Base-by-base conservation (phyloP, 2,797 vertebrate species). In the Labroides dimidiatus region DNA sequence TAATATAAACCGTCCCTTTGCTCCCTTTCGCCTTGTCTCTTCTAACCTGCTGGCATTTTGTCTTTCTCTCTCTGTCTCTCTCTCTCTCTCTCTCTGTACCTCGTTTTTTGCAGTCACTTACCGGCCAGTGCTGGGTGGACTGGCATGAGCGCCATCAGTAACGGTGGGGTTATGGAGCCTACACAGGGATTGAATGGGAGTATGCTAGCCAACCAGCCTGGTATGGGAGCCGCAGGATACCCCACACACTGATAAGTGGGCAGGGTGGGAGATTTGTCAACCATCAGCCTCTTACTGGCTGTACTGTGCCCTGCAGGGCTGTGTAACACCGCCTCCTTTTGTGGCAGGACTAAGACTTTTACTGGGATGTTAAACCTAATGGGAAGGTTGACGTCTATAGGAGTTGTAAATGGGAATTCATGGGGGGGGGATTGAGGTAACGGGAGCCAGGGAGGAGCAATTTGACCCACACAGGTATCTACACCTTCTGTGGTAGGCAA, bases 41-140 rank as follows among this genome's bases (percentile, higher is more conserved):
- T 93, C 91, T 94, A 91, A 93, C 91, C 88, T 90, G 84, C 90
- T 89, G 86, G 89, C 87, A 79, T 91, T 90, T 89, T 91, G 85
- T 88, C 81, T 90, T 68, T 92, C 82, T 90, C 21, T 87, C 84
- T 81, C 70, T 81, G n/a, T n/a, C 68, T 72, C 45, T 69, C 58
- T 66, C 44, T 64, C 56, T 73, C 43, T 70, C 56, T 78, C 69
- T 82, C 72, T 75, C 66, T 87, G 66, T 88, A 73, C 83, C 81
- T 88, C 61, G 42, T 85, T 77, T 87, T 91, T 89, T 86, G 84
- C 91, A 93, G 93, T 91, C 93, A 92, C 91, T 94, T 96, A 64
- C 96, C 95, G 86, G 94, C 96, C 86, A 96, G 94, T 78, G 93
- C 96, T 61, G 94, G 96, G 1, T 97, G 96, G 96, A 95, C 96